Conservation (phyloP, 1,140 invertebrate species). For the Anoplolepis gracilipes region DNA sequence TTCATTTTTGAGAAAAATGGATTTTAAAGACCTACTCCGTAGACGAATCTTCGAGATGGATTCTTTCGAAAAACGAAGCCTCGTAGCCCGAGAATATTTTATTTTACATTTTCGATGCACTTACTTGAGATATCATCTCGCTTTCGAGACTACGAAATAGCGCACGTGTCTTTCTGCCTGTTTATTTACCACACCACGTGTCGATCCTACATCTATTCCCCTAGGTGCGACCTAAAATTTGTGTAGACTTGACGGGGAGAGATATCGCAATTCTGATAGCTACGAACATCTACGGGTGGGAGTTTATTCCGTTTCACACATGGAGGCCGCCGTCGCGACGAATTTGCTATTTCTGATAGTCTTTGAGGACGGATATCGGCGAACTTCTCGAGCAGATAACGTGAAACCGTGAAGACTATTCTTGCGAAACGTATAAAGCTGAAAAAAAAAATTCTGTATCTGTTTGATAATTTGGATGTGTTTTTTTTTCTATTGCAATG, state of each 20-base stretch:
- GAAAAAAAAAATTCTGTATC: neutral
- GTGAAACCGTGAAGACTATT: constrained; percentile 3
- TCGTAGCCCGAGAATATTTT: too few species aligned
- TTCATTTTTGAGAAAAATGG: too few species aligned
- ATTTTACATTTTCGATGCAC: too few species aligned
- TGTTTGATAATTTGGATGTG: neutral
- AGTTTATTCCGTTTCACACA: constrained; percentile 32
- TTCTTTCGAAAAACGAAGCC: too few species aligned
- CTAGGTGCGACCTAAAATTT: neutral
- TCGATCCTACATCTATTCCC: neutral
- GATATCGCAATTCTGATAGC: constrained; percentile 28
- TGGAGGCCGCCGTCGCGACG: neutral
- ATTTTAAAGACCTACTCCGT: too few species aligned
- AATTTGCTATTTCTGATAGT: constrained; percentile 29
- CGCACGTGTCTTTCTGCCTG: neutral
- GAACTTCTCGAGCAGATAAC: constrained; percentile 41
- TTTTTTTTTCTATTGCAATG: neutral
- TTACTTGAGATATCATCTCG: too few species aligned
- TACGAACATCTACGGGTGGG: neutral
- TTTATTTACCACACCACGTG: neutral
- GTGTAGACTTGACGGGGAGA: constrained; percentile 9
- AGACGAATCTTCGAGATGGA: too few species aligned
- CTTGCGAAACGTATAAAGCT: constrained; percentile 9
- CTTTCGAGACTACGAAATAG: too few species aligned
- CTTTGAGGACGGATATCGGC: neutral